A percentile compares a stretch with the other conserved stretches of the same genome.
Conservation (phyloP, 2,888 invertebrate species). For the Megalurothrips usitatus region DNA sequence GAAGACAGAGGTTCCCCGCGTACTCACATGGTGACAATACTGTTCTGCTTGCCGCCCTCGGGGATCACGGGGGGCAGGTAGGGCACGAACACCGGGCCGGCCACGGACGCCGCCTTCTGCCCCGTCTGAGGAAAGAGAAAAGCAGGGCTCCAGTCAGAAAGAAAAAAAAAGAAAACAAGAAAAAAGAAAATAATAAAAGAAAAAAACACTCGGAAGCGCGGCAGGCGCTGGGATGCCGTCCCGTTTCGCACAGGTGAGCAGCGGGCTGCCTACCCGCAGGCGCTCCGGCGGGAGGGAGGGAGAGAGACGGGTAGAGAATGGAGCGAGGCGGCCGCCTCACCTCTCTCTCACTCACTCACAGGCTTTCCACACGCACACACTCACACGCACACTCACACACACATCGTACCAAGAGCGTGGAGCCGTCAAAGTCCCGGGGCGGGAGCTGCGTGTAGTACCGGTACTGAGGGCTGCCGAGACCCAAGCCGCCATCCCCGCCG, state of each 20-base stretch:
- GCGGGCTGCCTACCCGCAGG: not conserved
- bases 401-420: not conserved
- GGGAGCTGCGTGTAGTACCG: conserved; percentile 29
- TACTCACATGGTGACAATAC: conserved; percentile 56
- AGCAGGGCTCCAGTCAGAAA: not conserved
- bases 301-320: too few species aligned
- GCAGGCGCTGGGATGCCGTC: not conserved
- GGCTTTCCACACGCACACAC: not conserved
- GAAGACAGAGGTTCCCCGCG: too few species aligned
- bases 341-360: not conserved
- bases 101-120: conserved; percentile 41
- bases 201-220: too few species aligned
- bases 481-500: not conserved
- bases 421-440: not conserved
- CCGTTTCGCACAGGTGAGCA: not conserved
- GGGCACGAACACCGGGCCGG: conserved; percentile 40
- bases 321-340: not conserved
- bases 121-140: conserved; percentile 35
- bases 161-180: not conserved
- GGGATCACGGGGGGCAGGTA: conserved; percentile 36
- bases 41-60: conserved; percentile 47
- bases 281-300: not conserved
- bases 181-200: too few species aligned
- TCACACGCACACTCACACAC: not conserved
- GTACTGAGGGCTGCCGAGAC: conserved; percentile 27